A percentile compares a stretch with the other conserved stretches of the same genome.
These are phyloP conservation scores for Tonatia bakeri DNA, from an alignment of 2,113 vertebrate species.

Conservation along the genomic window DNA sequence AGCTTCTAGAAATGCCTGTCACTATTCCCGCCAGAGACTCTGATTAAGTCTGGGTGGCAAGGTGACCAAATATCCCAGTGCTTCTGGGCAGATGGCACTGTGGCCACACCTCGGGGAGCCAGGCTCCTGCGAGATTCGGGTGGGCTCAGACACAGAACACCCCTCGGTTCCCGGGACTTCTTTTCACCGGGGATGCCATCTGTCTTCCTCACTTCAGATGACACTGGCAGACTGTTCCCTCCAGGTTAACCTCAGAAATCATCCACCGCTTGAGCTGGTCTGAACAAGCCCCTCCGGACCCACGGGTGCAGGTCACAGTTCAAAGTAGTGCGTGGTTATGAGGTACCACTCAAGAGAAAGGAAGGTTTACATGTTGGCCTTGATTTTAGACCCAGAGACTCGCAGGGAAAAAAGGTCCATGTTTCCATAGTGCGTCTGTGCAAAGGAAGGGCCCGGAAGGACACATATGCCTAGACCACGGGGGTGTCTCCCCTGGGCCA, in stretches of 20 bases:
- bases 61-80: neutral
- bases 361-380: neutral
- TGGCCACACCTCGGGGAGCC: neutral
- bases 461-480: rapidly evolving
- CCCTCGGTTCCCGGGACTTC: neutral
- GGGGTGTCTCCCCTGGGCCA: rapidly evolving
- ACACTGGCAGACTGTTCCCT: neutral
- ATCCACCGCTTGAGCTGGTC: neutral
- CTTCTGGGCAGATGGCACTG: neutral
- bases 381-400: neutral
- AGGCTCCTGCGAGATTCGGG: neutral
- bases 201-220: neutral
- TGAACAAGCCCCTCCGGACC: neutral
- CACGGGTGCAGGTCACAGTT: neutral
- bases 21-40: neutral
- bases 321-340: neutral
- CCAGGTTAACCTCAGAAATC: neutral
- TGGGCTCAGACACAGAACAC: rapidly evolving
- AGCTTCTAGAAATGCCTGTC: neutral
- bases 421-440: rapidly evolving
- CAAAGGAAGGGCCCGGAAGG: neutral
- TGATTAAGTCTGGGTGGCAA: neutral
- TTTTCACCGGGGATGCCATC: neutral
- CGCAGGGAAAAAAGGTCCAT: rapidly evolving
- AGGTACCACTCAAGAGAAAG: neutral